Evolutionary conservation across 2,888 invertebrate genomes (phyloP).

Genomic region (Folsomia candida): DNA sequence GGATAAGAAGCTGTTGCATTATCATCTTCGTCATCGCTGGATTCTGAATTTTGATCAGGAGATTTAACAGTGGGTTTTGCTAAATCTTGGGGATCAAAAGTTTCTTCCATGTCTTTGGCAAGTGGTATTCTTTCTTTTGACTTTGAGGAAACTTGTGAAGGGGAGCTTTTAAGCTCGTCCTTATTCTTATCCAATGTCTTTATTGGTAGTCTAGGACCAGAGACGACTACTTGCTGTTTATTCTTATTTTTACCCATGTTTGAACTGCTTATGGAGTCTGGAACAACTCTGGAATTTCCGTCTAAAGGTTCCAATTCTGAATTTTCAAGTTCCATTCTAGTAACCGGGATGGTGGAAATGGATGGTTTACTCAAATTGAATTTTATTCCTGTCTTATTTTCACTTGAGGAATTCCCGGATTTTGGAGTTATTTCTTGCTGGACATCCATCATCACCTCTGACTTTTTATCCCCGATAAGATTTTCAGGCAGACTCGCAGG

Average conservation of each 20-base stretch:
- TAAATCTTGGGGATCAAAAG: not conserved
- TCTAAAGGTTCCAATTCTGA: not conserved
- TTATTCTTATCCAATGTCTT: not conserved
- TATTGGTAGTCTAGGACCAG: not conserved
- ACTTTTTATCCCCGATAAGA: conserved; percentile 12
- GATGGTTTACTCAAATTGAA: not conserved
- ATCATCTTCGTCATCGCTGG: conserved; percentile 4
- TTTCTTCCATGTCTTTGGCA: not conserved
- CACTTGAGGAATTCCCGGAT: not conserved
- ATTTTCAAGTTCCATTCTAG: not conserved
- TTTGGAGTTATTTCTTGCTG: not conserved
- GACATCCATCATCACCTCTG: not conserved
- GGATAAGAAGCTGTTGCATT: not conserved
- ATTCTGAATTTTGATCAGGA: not conserved
- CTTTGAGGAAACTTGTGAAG: not conserved
- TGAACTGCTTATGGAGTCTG: no score
- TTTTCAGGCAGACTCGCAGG: conserved; percentile 54
- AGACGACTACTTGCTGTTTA: not conserved
- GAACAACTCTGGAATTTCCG: no score
- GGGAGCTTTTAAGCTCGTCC: not conserved
- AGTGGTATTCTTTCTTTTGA: not conserved
- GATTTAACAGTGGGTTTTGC: not conserved
- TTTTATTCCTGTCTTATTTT: not conserved
- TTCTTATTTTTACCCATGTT: no score
- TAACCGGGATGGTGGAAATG: not conserved